phyloP scores from a whole-genome alignment of 2,797 vertebrate genomes.

The Dallia pectoralis region DNA sequence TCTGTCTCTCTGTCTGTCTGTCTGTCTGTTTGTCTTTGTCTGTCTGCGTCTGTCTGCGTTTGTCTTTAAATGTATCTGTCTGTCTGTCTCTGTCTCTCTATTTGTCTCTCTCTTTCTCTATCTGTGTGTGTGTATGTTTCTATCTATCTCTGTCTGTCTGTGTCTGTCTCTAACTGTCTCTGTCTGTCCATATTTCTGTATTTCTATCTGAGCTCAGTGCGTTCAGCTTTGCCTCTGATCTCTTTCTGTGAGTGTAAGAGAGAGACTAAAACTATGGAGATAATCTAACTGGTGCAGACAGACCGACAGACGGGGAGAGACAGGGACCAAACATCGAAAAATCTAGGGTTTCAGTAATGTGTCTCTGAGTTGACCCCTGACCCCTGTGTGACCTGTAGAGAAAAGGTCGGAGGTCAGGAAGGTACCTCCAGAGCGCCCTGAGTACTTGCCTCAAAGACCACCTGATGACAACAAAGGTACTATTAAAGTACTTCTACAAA shows the following conservation, averaged over 20 bases:
- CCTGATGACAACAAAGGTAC: conserved; percentile 85
- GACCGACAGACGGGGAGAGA: neutral
- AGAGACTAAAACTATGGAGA: conserved; percentile 6
- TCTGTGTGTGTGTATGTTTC: too few relatives aligned
- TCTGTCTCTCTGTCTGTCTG: neutral
- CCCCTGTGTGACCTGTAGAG: conserved; percentile 70
- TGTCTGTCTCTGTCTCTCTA: neutral
- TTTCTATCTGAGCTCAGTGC: too few relatives aligned
- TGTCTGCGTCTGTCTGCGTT: neutral
- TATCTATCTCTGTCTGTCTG: neutral
- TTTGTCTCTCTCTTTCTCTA: neutral
- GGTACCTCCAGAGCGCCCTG: conserved; percentile 93
- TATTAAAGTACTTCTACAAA: neutral
- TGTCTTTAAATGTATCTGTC: conserved; percentile 3
- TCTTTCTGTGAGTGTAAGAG: neutral
- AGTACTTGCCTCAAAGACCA: conserved; percentile 85
- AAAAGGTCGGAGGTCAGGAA: conserved; percentile 89
- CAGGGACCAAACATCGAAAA: neutral
- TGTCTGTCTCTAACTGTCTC: too few relatives aligned
- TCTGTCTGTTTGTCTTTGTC: conserved; percentile 7
- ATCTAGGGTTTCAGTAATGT: neutral
- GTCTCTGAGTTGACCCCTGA: conserved; percentile 6
- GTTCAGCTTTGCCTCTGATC: too few relatives aligned
- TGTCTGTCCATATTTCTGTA: conserved; percentile 55
- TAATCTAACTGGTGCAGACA: neutral